Conservation (phyloP, 2,888 invertebrate species). For the Strigamia crassipes region DNA sequence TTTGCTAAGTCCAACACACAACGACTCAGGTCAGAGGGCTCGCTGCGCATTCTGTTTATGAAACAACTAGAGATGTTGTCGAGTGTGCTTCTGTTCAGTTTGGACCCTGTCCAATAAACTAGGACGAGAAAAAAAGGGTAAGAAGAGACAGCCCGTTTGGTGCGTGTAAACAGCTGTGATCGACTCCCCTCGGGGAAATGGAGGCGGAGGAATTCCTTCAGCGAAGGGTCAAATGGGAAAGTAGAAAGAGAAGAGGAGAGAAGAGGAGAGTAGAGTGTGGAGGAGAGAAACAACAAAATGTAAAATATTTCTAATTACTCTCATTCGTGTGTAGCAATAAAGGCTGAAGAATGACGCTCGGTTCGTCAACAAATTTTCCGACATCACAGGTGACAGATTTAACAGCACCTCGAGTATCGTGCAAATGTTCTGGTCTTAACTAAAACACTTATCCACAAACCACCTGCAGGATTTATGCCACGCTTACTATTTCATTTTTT, state of each 20-base stretch:
- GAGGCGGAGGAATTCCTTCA: conserved; percentile 38
- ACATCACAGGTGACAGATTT: conserved; percentile 14
- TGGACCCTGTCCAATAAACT: conserved; percentile 32
- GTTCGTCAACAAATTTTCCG: neutral
- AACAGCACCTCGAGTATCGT: too few species aligned
- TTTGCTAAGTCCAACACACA: conserved; percentile 32
- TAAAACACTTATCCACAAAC: too few species aligned
- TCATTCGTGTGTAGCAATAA: conserved; percentile 2
- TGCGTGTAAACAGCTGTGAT: conserved; percentile 42
- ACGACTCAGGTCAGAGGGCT: conserved; percentile 42
- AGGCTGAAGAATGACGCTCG: neutral
- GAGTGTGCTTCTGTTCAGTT: conserved; percentile 31
- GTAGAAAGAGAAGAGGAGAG: neutral
- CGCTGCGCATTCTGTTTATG: conserved; percentile 37
- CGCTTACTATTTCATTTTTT: too few species aligned
- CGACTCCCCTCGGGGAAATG: conserved; percentile 37
- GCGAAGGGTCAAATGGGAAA: conserved; percentile 5
- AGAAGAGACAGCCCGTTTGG: conserved; percentile 25
- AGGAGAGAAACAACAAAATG: neutral
- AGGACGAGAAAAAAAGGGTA: neutral
- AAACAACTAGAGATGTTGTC: conserved; percentile 42
- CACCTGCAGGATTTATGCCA: too few species aligned
- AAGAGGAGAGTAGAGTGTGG: too few species aligned
- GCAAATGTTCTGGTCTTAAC: too few species aligned
- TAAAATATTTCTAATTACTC: conserved; percentile 35